Evolutionary conservation across 1,140 invertebrate genomes (phyloP).

Genomic region (Drosophila rhopaloa): DNA sequence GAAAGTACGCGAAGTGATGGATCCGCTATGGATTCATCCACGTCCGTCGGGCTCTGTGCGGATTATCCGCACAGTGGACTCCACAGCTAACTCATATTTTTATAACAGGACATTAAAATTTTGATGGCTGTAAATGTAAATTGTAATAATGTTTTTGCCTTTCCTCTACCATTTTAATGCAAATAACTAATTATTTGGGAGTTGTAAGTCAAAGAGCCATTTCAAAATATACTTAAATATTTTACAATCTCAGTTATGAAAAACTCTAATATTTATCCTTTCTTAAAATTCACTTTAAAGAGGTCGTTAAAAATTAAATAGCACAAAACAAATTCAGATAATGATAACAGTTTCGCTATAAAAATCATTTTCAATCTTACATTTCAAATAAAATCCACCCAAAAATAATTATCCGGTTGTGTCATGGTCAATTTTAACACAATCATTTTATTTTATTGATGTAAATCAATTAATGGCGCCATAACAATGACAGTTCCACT

Average conservation of each 20-base stretch:
- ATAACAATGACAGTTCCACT: constrained; percentile 12
- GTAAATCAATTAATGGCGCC: constrained; percentile 2
- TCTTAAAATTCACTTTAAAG: not conserved
- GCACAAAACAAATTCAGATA: no score
- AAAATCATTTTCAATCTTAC: not conserved
- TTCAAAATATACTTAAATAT: not conserved
- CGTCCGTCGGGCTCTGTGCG: constrained; percentile 24
- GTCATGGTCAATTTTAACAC: not conserved
- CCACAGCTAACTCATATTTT: not conserved
- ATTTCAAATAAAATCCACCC: no score
- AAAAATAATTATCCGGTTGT: not conserved
- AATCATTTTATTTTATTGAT: not conserved
- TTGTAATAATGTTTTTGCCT: not conserved
- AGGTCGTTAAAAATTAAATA: no score
- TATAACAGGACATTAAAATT: not conserved
- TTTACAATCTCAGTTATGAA: not conserved
- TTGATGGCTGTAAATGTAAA: no score
- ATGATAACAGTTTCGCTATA: no score
- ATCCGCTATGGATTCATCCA: constrained; percentile 24
- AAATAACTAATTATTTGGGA: not conserved
- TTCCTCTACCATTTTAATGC: not conserved
- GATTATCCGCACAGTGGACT: constrained; percentile 44
- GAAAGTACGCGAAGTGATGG: constrained; percentile 41
- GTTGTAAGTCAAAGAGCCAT: not conserved
- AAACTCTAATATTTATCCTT: not conserved